A percentile compares a stretch with the other conserved stretches of the same genome.
These are phyloP conservation scores for Rhinichthys osculus DNA, from an alignment of 2,797 vertebrate species.

Conservation along the genomic window DNA sequence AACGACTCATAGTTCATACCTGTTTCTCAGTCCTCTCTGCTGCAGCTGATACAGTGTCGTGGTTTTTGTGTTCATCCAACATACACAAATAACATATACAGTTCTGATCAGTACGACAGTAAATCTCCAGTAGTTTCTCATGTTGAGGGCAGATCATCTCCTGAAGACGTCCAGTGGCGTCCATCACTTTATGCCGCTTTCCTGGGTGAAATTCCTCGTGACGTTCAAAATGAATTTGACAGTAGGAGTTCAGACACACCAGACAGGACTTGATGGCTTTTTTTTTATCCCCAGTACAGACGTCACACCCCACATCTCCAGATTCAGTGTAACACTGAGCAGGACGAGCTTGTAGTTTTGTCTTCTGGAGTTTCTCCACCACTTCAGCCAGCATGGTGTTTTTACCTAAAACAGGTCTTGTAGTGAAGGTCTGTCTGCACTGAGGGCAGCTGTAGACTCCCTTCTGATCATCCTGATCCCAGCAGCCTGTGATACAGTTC, in stretches of 20 bases:
- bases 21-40: slow-evolving; percentile 18
- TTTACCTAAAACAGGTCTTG: not conserved
- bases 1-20: not conserved
- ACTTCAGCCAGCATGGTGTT: not conserved
- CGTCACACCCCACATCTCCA: no score
- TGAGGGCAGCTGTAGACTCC: no score
- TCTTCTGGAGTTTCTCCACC: no score
- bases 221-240: no score
- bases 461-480: no score
- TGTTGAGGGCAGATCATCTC: not conserved
- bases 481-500: not conserved
- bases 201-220: no score
- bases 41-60: not conserved
- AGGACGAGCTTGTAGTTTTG: not conserved
- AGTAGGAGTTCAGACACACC: no score
- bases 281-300: no score
- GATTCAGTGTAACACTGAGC: no score
- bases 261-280: no score
- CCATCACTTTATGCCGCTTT: not conserved
- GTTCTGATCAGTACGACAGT: not conserved
- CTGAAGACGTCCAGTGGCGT: not conserved
- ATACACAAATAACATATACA: not conserved
- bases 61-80: not conserved
- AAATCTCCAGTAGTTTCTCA: not conserved
- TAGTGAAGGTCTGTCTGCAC: not conserved